phyloP scores from a whole-genome alignment of 2,797 vertebrate species.

The Pseudochirops cupreus region DNA sequence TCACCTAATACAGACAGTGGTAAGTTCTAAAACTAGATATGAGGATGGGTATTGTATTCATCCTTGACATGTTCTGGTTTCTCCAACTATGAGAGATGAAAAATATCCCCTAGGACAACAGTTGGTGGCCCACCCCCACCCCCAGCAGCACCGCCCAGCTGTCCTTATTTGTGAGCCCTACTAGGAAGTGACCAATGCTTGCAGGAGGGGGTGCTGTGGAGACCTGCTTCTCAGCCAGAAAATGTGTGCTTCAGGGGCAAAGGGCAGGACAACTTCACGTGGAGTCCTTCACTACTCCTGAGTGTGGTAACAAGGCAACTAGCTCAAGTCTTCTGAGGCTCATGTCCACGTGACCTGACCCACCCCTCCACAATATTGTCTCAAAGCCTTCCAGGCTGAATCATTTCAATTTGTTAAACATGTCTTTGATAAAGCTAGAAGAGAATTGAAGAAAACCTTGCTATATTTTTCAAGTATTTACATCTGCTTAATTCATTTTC shows the following conservation, averaged over 20 bases:
- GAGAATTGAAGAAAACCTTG: conserved; percentile 58
- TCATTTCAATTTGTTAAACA: conserved; percentile 53
- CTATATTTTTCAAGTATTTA: conserved; percentile 71
- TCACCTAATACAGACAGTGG: background rate
- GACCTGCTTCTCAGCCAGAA: background rate
- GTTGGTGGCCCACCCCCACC: background rate
- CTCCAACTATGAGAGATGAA: background rate
- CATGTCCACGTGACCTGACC: fast-evolving
- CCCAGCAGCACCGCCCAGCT: background rate
- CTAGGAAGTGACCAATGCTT: background rate
- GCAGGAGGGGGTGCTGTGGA: fast-evolving
- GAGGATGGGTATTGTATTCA: background rate
- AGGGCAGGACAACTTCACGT: background rate
- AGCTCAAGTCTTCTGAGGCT: conserved; percentile 56
- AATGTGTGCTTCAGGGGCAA: fast-evolving
- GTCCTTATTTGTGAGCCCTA: background rate
- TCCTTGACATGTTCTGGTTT: background rate
- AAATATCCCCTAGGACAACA: too few species aligned
- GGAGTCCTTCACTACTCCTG: conserved; percentile 68
- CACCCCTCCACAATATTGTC: conserved; percentile 2
- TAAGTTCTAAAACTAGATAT: background rate
- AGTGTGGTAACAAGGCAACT: conserved; percentile 60
- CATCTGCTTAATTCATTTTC: background rate
- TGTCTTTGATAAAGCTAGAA: conserved; percentile 67
- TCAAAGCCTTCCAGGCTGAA: conserved; percentile 38